Percentiles rank a stretch among this genome's conserved stretches.
Conservation (phyloP, 1,140 invertebrate species). For the Aricia agestis region DNA sequence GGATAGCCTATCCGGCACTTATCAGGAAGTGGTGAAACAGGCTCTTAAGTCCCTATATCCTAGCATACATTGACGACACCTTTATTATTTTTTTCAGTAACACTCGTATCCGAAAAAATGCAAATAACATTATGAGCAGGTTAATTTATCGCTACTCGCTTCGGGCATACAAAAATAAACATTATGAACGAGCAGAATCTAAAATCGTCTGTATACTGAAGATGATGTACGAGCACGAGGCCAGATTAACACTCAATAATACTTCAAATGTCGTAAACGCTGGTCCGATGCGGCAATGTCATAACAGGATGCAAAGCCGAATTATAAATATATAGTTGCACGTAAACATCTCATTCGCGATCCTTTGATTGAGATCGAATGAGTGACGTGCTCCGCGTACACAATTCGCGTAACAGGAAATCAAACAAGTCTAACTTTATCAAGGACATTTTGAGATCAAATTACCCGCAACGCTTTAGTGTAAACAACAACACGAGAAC, state of each 20-base stretch:
- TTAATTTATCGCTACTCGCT: background rate
- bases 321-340: constrained; percentile 48
- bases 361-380: constrained; percentile 68
- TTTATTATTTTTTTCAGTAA: too few species aligned
- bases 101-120: background rate
- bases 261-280: background rate
- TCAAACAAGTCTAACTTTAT: constrained; percentile 62
- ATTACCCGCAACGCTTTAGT: constrained; percentile 27
- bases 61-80: too few species aligned
- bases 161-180: background rate
- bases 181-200: background rate
- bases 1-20: too few species aligned
- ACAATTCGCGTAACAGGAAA: constrained; percentile 66
- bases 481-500: constrained; percentile 25
- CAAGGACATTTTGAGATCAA: constrained; percentile 48
- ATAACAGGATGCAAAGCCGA: constrained; percentile 62
- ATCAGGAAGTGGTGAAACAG: too few species aligned
- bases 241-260: constrained; percentile 1
- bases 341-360: constrained; percentile 68
- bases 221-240: background rate
- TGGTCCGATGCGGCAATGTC: constrained; percentile 20
- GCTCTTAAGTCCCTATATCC: too few species aligned
- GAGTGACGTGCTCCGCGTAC: constrained; percentile 65
- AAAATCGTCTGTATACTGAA: background rate
- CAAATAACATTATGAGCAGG: background rate